Base-by-base conservation (phyloP, 2,797 vertebrate species). In the Salmo trutta region DNA sequence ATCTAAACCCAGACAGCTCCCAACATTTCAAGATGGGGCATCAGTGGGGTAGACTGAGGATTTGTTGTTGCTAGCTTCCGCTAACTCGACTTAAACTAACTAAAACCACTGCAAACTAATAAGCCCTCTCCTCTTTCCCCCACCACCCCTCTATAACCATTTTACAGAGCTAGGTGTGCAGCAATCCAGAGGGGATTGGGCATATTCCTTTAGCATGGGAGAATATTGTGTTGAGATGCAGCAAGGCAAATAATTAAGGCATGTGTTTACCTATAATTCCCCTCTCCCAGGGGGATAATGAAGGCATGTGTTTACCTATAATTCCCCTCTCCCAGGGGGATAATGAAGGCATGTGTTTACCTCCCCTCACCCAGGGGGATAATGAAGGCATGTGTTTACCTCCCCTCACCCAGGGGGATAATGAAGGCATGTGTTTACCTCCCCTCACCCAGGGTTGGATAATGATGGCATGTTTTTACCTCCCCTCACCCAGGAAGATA, bases 341-440 rank as follows among this genome's bases (percentile, higher is more conserved):
- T 95, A 95, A 95, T 95, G 94, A 95, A 95, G 94, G 93, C 94
- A 95, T 94, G 94, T 96, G 95, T 96, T 95, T 96, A 95, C 94
- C 94, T 95, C 94, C 94, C 94, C 94, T 95, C 94, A 95, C 94
- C 94, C 92, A 93, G 94, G 95, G 94, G 95, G 90, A 94, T 92
- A 31, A 31, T 4, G 31, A 31, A 0, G 0, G 4, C 31, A 31
- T 31, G 31, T 31, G 31, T 31, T 31, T 31, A 31, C 4, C 31
- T 31, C 31, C 4, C 4, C 4, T 31, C 31, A 0, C 31, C 31
- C 0, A 4, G 31, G 31, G 29, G 1, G 33, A 33, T 33, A 33
- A 33, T 33, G 33, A 33, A 0, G 5, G 5, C 5, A 33, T 33
- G 33, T 33, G 33, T 33, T 33, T 33, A 33, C 5, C 33, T 5